Evolutionary conservation across 2,888 invertebrate species (phyloP), one percentile per base, ranked within the genome.

Genomic region (Helleia helle): DNA sequence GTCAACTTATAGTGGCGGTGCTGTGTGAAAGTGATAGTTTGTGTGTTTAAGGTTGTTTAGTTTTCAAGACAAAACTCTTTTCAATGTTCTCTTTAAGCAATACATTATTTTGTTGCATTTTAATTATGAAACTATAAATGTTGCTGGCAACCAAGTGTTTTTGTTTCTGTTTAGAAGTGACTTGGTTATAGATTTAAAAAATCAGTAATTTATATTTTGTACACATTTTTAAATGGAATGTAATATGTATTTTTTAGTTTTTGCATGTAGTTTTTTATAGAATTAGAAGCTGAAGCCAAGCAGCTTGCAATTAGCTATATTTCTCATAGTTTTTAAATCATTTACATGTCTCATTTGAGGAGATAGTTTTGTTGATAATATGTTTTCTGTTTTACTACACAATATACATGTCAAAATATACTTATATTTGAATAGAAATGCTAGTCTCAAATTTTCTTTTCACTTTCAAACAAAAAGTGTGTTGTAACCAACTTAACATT

Each of bases 121-220:
- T 22, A 22, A 7, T 22, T 22, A 22, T 8, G 8, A 22, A 22
- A n/a, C n/a, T n/a, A 22, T 4, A 22, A 7, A 6, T 22, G 22
- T 22, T 3, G n/a, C n/a, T 8, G 22, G 8, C 22, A 34, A 22
- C 18, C 17, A 34, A 11, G 11, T 17, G 18, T 31, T 18, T 34
- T 8, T 22, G 34, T 34, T 34, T 18, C 22, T 22, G 8, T 12
- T 31, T 11, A 6, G 7, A 34, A 22, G 18, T 18, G 7, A 34
- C 8, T 34, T 34, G 22, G 14, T 29, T 29, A 13, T 14, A 29
- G 28, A 34, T 17, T 34, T 2, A 22, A 22, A 7, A 11, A 34
- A 34, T 34, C 34, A 34, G 22, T 34, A 22, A 34, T 12, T 34
- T 34, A 34, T 34, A 34, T 34, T 34, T 34, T 34, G 22, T 34